Evolutionary conservation across 2,888 invertebrate genomes (phyloP), one percentile per base, ranked within the genome.

Genomic region (Hemithea aestivaria): DNA sequence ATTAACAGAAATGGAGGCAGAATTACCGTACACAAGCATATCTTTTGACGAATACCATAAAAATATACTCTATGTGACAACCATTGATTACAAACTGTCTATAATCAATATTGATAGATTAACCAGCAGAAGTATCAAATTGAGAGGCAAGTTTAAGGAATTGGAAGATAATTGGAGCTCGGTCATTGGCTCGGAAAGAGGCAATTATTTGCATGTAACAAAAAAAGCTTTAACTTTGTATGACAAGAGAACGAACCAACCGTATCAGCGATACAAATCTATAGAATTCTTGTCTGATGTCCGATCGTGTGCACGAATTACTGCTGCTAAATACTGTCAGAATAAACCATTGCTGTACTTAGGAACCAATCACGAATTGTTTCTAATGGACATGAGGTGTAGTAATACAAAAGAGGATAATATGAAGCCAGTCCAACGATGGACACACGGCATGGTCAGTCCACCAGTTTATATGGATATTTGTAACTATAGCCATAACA

Each of bases 391-490:
- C 47, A 47, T 81, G 42, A 58, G 87, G 7, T 73, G 62, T 42
- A 51, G 50, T 22, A 57, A 58, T 23, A 58, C 27, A n/a, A 57
- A 57, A 3, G 57, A 52, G 9, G 53, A 55, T 2, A 66, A 68
- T 27, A 53, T 73, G 0, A 70, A 64, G 46, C 59, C 82, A 0
- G 58, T 84, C 2, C 88, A 87, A 48, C 75, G 89, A 41, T 90
- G 90, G 90, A 89, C 84, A 0, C 90, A 90, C 48, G 87, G 88
- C 3, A 87, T 90, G 64, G 77, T 85, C 48, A 80, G 79, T 40
- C 60, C 80, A 2, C 89, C 90, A 0, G 70, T 87, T 1, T 79
- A 84, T 31, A 74, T 87, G 23, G 59, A 72, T 3, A 61, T 77
- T 10, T 63, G 70, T 11, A 58, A 66, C 35, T 78, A 77, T 56